Evolutionary conservation across 2,888 invertebrate species (phyloP), one percentile per base, ranked within the genome.

Genomic region (Tetramorium bicarinatum): DNA sequence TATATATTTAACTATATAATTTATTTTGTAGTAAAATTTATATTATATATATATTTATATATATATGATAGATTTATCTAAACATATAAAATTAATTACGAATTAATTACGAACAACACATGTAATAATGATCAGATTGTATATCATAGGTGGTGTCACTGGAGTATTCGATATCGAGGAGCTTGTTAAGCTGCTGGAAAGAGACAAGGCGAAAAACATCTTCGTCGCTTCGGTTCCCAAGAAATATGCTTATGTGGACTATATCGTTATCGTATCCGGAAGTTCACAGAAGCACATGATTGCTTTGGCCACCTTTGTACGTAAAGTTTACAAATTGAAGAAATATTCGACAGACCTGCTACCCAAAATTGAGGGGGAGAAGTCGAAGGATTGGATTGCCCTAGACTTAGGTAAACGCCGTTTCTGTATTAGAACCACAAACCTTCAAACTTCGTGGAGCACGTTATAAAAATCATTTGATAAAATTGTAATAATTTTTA

Each of bases 121-220:
- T 34, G 4, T 15, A 49, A 38, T 56, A 59, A 56, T 49, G 3
- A 13, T 25, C 61, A 25, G 62, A 74, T 59, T 77, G 82, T 75
- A n/a, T 54, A 61, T 74, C 47, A 47, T 93, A 99, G 99, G 97
- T 93, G 99, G 99, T 18, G 92, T 95, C 85, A 96, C 94, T 88
- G 99, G 99, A 47, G 99, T 99, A 0, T 99, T 97, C 95, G 99
- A 99, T 91, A 96, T 99, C 64, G 97, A 98, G 93, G 98, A 99
- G 88, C 95, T 99, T 69, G 97, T 99, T 0, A 96, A 97, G 25
- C 95, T 98, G 38, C 95, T 99, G 44, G 96, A 96, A 88, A 96
- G 96, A 92, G 98, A 99, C 94, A 98, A 97, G 93, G 97, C 97
- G 0, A 95, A 95, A 92, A 96, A 99, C 93, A 96, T 99, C 88